Conservation (phyloP, 1,140 invertebrate genomes). For the Trachelipus rathkii region DNA sequence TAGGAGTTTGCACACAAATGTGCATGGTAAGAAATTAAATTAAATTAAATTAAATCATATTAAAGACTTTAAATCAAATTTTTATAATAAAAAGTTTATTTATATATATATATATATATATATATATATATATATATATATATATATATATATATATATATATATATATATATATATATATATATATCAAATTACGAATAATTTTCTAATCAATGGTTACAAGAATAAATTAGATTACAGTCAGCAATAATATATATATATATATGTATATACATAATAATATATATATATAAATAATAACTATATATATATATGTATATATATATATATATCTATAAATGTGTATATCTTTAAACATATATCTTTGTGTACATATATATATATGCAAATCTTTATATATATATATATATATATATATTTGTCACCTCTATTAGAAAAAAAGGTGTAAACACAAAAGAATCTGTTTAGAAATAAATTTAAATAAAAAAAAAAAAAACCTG, state of each 20-base stretch:
- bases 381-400: background rate
- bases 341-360: background rate
- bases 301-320: background rate
- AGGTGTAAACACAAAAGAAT: no score
- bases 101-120: background rate
- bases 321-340: background rate
- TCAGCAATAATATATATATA: background rate
- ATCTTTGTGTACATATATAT: background rate
- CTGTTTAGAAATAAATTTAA: no score
- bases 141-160: background rate
- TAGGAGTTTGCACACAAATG: no score
- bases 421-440: no score
- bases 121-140: background rate
- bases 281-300: background rate
- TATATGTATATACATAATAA: background rate
- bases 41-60: no score
- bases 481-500: no score
- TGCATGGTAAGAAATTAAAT: no score
- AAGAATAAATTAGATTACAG: no score
- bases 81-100: background rate
- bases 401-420: constrained; percentile 8
- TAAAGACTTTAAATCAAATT: background rate
- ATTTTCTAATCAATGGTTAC: no score
- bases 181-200: background rate
- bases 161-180: background rate